A percentile compares a stretch with the other conserved stretches of the same genome.
These are phyloP conservation scores for Cynopterus sphinx DNA, from an alignment of 2,797 vertebrate species.

Conservation along the genomic window DNA sequence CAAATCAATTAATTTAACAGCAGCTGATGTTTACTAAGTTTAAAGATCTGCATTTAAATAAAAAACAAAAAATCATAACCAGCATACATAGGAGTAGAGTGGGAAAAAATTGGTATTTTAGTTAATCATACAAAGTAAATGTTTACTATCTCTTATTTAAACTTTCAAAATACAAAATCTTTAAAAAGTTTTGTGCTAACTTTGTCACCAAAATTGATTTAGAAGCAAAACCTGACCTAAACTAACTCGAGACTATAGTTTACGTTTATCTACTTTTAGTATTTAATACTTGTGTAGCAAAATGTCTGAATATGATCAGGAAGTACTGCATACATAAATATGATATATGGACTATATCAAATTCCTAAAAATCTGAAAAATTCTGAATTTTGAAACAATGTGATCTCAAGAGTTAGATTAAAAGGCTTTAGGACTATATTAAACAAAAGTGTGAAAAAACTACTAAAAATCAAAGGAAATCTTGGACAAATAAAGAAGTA, in stretches of 20 bases:
- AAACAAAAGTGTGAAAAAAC: not conserved
- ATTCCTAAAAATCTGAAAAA: conserved; percentile 34
- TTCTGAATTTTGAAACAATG: conserved; percentile 38
- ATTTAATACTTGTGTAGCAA: not conserved
- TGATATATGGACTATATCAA: not conserved
- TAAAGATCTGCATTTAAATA: not conserved
- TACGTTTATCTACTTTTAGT: not conserved
- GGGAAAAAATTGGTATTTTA: not conserved
- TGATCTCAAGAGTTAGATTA: not conserved
- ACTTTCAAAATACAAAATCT: not conserved
- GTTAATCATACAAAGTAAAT: not conserved
- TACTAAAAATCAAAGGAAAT: not conserved
- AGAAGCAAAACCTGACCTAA: not conserved
- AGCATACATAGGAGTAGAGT: not conserved
- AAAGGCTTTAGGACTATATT: not conserved
- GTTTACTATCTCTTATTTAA: not conserved
- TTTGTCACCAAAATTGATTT: conserved; percentile 27
- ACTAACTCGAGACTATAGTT: not conserved
- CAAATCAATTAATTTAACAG: not conserved
- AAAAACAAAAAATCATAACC: not conserved
- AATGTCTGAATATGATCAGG: not conserved
- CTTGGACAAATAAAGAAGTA: conserved; percentile 1
- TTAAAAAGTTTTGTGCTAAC: not conserved
- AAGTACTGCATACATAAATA: not conserved
- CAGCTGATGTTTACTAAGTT: not conserved